These are phyloP conservation scores for Clamator glandarius DNA, from an alignment of 2,797 vertebrate species.

Conservation along the genomic window DNA sequence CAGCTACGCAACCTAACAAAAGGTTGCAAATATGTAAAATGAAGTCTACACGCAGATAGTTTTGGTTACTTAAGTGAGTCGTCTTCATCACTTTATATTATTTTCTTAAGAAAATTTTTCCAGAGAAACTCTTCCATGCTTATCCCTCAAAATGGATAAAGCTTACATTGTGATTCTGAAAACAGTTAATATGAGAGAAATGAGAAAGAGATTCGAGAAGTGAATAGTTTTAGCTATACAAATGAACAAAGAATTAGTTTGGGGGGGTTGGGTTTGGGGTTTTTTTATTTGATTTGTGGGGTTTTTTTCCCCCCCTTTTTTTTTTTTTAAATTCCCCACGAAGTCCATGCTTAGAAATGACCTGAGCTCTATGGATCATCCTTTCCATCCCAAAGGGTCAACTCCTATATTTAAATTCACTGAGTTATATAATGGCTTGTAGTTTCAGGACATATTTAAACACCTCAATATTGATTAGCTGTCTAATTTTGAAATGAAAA, in stretches of 20 bases:
- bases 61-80: not conserved
- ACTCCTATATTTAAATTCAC: not conserved
- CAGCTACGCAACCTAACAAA: not conserved
- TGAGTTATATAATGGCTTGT: constrained; percentile 29
- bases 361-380: not conserved
- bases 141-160: not conserved
- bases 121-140: not conserved
- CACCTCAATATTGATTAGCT: constrained; percentile 47
- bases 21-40: not conserved
- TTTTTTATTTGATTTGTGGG: no score
- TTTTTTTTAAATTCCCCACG: not conserved
- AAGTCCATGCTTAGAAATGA: not conserved
- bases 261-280: not conserved
- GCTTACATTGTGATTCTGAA: not conserved
- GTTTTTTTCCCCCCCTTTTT: no score
- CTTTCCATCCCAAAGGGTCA: not conserved
- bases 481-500: constrained; percentile 44
- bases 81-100: not conserved
- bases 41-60: accelerated
- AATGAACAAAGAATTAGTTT: not conserved
- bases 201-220: not conserved
- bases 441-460: constrained; percentile 28
- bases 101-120: not conserved
- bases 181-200: not conserved
- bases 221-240: not conserved